These are phyloP conservation scores for Masticophis lateralis DNA, from an alignment of 2,797 vertebrate genomes.

Conservation along the genomic window DNA sequence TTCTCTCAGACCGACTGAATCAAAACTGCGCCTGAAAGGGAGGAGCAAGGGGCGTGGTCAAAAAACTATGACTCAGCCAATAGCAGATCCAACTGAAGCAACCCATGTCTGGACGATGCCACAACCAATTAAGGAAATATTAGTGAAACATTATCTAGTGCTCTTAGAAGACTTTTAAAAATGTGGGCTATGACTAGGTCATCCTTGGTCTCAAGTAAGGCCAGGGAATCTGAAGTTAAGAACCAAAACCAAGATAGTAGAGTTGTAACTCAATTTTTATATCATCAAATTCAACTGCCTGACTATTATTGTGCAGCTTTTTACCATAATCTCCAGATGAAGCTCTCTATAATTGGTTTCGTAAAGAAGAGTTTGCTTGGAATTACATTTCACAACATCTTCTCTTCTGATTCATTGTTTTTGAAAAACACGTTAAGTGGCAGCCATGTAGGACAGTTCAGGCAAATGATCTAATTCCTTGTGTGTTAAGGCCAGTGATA, in stretches of 20 bases:
- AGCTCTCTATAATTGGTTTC: neutral
- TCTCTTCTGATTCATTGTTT: neutral
- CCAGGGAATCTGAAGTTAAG: neutral
- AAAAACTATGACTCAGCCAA: no score
- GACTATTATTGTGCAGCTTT: neutral
- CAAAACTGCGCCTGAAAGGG: no score
- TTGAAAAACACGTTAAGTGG: neutral
- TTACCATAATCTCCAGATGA: neutral
- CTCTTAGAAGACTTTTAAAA: neutral
- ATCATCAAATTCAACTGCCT: neutral
- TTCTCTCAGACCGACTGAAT: no score
- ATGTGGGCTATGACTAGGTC: neutral
- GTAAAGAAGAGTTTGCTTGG: neutral
- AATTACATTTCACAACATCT: neutral
- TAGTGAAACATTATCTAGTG: neutral
- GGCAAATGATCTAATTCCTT: neutral
- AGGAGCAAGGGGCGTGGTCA: no score
- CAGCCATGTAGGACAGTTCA: neutral
- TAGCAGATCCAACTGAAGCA: no score
- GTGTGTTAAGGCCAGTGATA: neutral
- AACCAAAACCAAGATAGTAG: neutral
- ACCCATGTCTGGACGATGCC: no score
- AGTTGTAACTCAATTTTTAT: no score
- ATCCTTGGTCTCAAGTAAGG: neutral
- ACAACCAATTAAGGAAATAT: no score